Percentiles rank a stretch among this genome's conserved stretches.
Evolutionary conservation across 2,888 invertebrate species (phyloP).

Genomic region (Ecdyonurus torrentis): DNA sequence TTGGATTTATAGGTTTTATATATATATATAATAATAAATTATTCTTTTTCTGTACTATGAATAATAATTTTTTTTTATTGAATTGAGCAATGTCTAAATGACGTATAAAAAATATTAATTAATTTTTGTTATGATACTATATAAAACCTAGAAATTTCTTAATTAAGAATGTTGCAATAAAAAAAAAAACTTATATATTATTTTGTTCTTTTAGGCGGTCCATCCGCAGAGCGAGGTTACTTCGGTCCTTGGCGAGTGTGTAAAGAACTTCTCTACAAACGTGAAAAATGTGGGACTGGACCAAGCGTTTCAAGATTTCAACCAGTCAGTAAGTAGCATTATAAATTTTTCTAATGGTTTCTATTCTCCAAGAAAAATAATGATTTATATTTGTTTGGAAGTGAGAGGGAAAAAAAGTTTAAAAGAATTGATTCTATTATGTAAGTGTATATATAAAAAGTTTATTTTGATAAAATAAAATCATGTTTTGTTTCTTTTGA

Average conservation of each 20-base stretch:
- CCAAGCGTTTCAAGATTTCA: slow-evolving; percentile 58
- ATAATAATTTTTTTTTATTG: no score
- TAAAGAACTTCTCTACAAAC: slow-evolving; percentile 61
- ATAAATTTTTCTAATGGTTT: no score
- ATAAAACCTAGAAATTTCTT: no score
- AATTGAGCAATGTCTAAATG: no score
- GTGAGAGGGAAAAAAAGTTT: background rate
- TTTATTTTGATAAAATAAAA: background rate
- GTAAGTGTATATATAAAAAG: background rate
- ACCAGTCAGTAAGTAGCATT: slow-evolving; percentile 58
- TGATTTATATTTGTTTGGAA: background rate
- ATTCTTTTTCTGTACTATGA: no score
- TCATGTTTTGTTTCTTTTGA: background rate
- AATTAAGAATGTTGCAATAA: no score
- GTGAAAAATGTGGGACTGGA: slow-evolving; percentile 63
- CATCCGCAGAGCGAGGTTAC: slow-evolving; percentile 59
- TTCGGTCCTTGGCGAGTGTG: slow-evolving; percentile 81
- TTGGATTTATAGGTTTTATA: no score
- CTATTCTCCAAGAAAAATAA: background rate
- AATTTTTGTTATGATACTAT: no score
- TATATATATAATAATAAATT: no score
- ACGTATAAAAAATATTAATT: no score
- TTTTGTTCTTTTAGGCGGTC: slow-evolving; percentile 44
- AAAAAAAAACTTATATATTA: no score
- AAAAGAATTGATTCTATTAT: background rate